Percentiles rank a stretch among this genome's conserved stretches.
Evolutionary conservation across 2,113 vertebrate genomes (phyloP).

Genomic region (Nematolebias whitei): DNA sequence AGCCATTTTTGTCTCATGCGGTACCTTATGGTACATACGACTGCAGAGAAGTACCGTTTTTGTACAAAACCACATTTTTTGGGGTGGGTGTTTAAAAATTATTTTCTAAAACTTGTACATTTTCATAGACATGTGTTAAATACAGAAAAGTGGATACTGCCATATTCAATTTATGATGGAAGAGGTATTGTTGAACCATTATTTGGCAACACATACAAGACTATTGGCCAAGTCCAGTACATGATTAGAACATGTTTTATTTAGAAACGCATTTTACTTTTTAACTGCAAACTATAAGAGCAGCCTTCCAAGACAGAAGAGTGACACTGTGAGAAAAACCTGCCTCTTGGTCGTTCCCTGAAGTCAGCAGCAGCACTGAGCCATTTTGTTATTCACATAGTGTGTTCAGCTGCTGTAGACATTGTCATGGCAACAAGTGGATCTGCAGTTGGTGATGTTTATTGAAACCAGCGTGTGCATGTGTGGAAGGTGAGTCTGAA

Average conservation of each 20-base stretch:
- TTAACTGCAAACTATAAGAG: not conserved
- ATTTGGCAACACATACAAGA: too few species aligned
- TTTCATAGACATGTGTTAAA: too few species aligned
- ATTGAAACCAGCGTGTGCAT: constrained; percentile 54
- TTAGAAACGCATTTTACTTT: not conserved
- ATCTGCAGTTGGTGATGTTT: constrained; percentile 75
- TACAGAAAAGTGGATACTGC: not conserved
- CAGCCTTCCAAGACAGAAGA: not conserved
- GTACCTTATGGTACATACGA: not conserved
- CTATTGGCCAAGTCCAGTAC: too few species aligned
- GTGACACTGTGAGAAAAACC: constrained; percentile 17
- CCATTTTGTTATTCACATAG: constrained; percentile 79
- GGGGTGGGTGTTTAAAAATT: too few species aligned
- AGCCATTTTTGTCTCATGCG: not conserved
- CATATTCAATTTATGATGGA: too few species aligned
- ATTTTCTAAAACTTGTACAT: too few species aligned
- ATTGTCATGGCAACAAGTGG: constrained; percentile 75
- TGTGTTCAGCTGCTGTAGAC: constrained; percentile 68
- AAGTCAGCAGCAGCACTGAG: constrained; percentile 56
- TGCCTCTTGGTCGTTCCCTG: constrained; percentile 43
- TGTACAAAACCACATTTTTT: not conserved
- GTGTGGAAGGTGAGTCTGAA: constrained; percentile 47
- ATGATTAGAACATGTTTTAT: too few species aligned
- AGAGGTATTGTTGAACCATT: too few species aligned
- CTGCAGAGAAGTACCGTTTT: not conserved